Conservation (phyloP, 2,113 vertebrate species). For the Chloropsis hardwickii region DNA sequence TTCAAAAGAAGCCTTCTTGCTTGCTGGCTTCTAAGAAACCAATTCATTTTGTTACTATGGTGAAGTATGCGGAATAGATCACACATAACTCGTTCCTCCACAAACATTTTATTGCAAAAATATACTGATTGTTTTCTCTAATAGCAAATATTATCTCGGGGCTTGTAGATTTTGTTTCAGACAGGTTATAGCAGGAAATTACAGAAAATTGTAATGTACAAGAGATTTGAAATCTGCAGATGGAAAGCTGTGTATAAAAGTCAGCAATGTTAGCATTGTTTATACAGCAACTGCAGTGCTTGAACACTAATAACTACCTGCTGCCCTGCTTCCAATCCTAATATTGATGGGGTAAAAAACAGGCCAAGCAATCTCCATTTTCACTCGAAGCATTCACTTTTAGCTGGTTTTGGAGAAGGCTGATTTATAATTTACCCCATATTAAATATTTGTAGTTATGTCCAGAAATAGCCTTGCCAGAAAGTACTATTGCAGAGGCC, state of each 20-base stretch:
- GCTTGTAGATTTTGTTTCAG: slow-evolving; percentile 1
- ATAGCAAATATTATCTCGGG: not conserved
- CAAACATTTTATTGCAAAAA: slow-evolving; percentile 27
- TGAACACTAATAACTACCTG: not conserved
- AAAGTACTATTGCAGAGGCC: not conserved
- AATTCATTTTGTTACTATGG: slow-evolving; percentile 16
- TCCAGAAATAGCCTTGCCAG: not conserved
- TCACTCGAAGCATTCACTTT: not conserved
- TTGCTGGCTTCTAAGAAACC: slow-evolving; percentile 15
- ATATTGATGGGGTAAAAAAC: not conserved
- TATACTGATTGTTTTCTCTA: not conserved
- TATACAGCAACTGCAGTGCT: not conserved
- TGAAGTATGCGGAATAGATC: not conserved
- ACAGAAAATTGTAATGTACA: slow-evolving; percentile 26
- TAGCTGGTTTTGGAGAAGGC: not conserved
- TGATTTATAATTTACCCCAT: not conserved
- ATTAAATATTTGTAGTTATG: not conserved
- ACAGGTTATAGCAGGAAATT: slow-evolving; percentile 16
- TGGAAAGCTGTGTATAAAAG: not conserved
- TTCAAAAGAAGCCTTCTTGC: not conserved
- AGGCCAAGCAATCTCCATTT: not conserved
- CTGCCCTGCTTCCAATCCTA: not conserved
- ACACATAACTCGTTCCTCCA: not conserved
- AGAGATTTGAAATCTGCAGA: slow-evolving; percentile 15
- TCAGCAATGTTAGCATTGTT: not conserved